Conservation (phyloP, 2,888 invertebrate species). For the Lasioglossum vierecki region DNA sequence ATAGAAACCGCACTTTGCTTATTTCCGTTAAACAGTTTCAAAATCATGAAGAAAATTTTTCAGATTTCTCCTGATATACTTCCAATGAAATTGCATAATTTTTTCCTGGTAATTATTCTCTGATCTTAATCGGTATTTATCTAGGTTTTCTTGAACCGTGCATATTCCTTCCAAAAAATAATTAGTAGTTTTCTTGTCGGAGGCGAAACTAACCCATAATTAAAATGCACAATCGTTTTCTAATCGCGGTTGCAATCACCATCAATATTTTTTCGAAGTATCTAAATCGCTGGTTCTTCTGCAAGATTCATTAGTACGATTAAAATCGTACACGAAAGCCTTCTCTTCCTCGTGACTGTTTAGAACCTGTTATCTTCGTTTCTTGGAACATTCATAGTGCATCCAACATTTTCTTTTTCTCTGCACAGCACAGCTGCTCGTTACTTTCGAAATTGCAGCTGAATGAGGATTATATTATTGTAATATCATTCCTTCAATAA, state of each 20-base stretch:
- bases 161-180: background rate
- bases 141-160: background rate
- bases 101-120: background rate
- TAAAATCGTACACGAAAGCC: background rate
- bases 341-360: background rate
- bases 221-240: background rate
- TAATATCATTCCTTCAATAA: slow-evolving; percentile 37
- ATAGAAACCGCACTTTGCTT: background rate
- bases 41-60: background rate
- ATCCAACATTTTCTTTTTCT: slow-evolving; percentile 14
- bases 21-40: background rate
- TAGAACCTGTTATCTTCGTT: background rate
- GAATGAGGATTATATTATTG: slow-evolving; percentile 38
- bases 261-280: background rate
- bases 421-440: slow-evolving; percentile 16
- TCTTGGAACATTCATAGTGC: background rate
- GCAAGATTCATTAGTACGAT: background rate
- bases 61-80: background rate
- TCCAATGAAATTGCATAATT: background rate
- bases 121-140: background rate
- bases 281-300: background rate
- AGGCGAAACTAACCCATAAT: background rate
- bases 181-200: background rate
- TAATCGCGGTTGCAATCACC: background rate
- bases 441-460: slow-evolving; percentile 34